Evolutionary conservation across 2,113 vertebrate genomes (phyloP).

Genomic region (Ceuthmochares aereus): DNA sequence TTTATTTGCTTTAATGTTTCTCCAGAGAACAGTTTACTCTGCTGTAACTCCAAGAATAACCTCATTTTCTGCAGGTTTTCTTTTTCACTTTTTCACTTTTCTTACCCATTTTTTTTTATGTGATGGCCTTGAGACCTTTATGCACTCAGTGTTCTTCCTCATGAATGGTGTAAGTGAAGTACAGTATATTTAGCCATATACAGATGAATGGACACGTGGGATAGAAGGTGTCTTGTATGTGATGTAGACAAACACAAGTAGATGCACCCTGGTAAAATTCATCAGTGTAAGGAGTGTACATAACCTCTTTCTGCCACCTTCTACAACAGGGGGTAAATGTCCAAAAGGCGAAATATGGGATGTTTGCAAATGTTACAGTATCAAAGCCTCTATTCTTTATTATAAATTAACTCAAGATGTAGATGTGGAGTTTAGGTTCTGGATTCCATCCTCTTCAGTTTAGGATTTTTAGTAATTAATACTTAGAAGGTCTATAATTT

Average conservation of each 20-base stretch:
- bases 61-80: not conserved
- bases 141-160: not conserved
- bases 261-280: not conserved
- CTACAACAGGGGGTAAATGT: not conserved
- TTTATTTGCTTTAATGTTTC: slow-evolving; percentile 41
- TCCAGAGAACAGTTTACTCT: not conserved
- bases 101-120: not conserved
- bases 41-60: not conserved
- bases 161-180: not conserved
- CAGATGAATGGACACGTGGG: not conserved
- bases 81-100: not conserved
- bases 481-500: not conserved
- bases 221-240: not conserved
- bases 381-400: not conserved
- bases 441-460: not conserved
- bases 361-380: not conserved
- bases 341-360: not conserved
- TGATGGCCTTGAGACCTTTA: not conserved
- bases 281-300: not conserved
- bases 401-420: not conserved
- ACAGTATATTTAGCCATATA: not conserved
- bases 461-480: not conserved
- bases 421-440: not conserved
- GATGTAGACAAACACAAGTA: not conserved
- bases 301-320: not conserved